A percentile compares a stretch with the other conserved stretches of the same genome.
Evolutionary conservation across 2,797 vertebrate genomes (phyloP).

Genomic region (Corythornis leucogaster): DNA sequence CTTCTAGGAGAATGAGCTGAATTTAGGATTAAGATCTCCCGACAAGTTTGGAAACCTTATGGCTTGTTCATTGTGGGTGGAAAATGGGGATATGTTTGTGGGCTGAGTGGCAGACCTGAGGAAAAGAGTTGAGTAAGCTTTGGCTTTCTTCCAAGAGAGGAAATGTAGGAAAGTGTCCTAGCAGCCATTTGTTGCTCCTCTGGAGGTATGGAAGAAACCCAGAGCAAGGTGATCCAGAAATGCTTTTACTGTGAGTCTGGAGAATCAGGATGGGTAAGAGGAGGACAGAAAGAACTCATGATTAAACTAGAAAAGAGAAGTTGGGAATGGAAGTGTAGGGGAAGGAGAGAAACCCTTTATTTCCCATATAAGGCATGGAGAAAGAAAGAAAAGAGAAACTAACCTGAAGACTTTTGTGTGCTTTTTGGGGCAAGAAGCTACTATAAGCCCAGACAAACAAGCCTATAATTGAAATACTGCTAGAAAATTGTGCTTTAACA

Average conservation of each 20-base stretch:
- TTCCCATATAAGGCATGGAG: background rate
- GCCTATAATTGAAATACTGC: background rate
- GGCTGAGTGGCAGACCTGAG: slow-evolving; percentile 40
- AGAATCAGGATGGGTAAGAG: background rate
- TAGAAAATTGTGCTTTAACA: background rate
- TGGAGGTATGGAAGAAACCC: slow-evolving; percentile 5
- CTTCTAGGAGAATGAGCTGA: background rate
- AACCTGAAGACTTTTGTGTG: background rate
- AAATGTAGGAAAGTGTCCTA: background rate
- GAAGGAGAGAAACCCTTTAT: background rate
- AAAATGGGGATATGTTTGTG: slow-evolving; percentile 38
- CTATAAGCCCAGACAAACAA: background rate
- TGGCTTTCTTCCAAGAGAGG: slow-evolving; percentile 36
- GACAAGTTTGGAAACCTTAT: slow-evolving; percentile 44
- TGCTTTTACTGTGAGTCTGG: background rate
- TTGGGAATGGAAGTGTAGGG: background rate
- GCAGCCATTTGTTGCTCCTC: background rate
- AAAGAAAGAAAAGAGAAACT: slow-evolving; percentile 35
- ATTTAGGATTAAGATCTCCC: slow-evolving; percentile 39
- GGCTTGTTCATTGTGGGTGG: slow-evolving; percentile 22
- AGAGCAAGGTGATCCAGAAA: background rate
- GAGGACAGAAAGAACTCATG: background rate
- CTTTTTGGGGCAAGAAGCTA: background rate
- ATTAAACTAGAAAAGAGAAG: background rate
- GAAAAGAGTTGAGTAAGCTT: slow-evolving; percentile 30